phyloP scores from a whole-genome alignment of 2,113 vertebrate species.

The Heterotis niloticus region DNA sequence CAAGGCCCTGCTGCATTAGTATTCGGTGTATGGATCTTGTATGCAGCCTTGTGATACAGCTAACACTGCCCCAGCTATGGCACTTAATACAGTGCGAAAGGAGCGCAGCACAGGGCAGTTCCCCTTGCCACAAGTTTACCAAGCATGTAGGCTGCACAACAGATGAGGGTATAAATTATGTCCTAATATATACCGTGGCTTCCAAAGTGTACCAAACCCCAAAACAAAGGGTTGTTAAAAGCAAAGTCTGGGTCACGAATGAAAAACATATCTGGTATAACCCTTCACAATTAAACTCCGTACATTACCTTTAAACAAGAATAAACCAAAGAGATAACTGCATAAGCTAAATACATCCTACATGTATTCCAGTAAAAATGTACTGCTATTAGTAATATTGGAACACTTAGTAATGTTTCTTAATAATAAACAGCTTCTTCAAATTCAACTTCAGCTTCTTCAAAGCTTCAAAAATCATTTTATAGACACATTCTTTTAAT shows the following conservation, averaged over 20 bases:
- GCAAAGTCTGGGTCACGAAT: background rate
- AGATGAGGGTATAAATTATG: background rate
- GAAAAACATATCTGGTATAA: background rate
- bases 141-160: background rate
- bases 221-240: background rate
- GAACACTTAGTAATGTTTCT: conserved; percentile 1
- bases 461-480: background rate
- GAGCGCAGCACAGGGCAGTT: background rate
- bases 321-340: background rate
- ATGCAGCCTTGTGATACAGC: conserved; percentile 45
- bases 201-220: background rate
- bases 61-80: conserved; percentile 39
- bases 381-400: background rate
- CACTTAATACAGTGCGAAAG: conserved; percentile 43
- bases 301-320: too few relatives aligned
- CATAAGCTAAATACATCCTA: background rate
- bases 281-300: background rate
- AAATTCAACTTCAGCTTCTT: background rate
- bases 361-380: background rate
- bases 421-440: conserved; percentile 11
- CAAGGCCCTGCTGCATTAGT: conserved; percentile 45
- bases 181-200: too few relatives aligned
- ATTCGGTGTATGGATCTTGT: conserved; percentile 48
- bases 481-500: conserved; percentile 14
- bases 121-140: background rate